Conservation (phyloP, 2,888 invertebrate genomes). For the Tiphia femorata region DNA sequence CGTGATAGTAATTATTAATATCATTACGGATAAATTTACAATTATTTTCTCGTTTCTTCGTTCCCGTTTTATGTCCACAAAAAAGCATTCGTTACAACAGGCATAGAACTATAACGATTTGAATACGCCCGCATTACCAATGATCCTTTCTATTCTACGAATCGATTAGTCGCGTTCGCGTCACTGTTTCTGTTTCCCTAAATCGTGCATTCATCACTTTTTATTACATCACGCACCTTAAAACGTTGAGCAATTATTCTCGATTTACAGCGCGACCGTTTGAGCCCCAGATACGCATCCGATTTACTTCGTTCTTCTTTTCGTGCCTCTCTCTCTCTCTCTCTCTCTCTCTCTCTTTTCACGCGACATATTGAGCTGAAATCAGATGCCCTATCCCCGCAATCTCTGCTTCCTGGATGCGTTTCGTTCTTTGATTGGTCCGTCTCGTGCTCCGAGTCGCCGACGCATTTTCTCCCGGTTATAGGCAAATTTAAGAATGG, state of each 20-base stretch:
- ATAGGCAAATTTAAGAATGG: no score
- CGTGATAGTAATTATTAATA: neutral
- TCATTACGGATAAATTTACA: slow-evolving; percentile 2
- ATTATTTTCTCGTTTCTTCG: slow-evolving; percentile 35
- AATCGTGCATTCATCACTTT: neutral
- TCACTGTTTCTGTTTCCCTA: neutral
- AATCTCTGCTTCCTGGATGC: no score
- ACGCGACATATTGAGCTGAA: neutral
- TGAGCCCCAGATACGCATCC: slow-evolving; percentile 1
- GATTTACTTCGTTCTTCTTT: neutral
- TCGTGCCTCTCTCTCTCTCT: neutral
- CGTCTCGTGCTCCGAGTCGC: no score
- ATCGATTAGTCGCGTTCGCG: slow-evolving; percentile 19
- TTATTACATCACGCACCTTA: neutral
- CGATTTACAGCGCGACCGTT: neutral
- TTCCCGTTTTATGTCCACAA: no score
- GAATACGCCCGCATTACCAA: no score
- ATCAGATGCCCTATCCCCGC: no score
- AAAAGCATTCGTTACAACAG: no score
- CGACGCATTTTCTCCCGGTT: no score
- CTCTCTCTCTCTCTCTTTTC: neutral
- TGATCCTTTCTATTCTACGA: slow-evolving; percentile 24
- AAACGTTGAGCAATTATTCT: neutral
- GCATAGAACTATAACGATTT: no score
- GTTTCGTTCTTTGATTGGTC: no score